phyloP scores from a whole-genome alignment of 2,888 invertebrate species.

The Theretra japonica region DNA sequence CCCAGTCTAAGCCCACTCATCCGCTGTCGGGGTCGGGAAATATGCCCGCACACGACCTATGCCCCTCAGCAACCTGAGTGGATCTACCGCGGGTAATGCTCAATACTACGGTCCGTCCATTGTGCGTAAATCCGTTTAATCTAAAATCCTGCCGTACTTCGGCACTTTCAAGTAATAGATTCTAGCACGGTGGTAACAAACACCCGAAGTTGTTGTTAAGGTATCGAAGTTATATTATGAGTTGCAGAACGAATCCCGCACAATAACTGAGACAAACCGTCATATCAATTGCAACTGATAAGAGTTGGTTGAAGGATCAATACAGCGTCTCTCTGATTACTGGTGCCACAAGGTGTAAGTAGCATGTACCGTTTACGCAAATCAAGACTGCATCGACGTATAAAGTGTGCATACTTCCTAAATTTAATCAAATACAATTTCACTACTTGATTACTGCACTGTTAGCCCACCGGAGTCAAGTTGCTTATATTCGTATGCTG shows the following conservation, averaged over 20 bases:
- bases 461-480: conserved; percentile 1
- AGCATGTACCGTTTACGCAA: not conserved
- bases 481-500: conserved; percentile 6
- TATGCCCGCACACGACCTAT: not conserved
- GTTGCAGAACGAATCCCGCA: no score
- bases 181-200: no score
- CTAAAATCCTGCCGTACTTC: not conserved
- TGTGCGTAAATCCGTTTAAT: not conserved
- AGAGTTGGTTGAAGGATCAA: not conserved
- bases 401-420: conserved; percentile 1
- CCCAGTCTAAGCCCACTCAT: not conserved
- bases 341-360: not conserved
- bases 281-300: not conserved
- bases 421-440: not conserved
- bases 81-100: not conserved
- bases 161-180: not conserved
- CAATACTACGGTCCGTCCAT: not conserved
- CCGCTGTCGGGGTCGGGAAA: not conserved
- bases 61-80: not conserved
- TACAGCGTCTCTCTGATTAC: not conserved
- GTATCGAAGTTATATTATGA: no score
- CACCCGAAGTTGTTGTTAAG: no score
- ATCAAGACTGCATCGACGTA: not conserved
- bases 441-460: conserved; percentile 3
- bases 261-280: not conserved